Evolutionary conservation across 2,888 invertebrate species (phyloP), one percentile per base, ranked within the genome.

Genomic region (Scelioninae gen. 1): DNA sequence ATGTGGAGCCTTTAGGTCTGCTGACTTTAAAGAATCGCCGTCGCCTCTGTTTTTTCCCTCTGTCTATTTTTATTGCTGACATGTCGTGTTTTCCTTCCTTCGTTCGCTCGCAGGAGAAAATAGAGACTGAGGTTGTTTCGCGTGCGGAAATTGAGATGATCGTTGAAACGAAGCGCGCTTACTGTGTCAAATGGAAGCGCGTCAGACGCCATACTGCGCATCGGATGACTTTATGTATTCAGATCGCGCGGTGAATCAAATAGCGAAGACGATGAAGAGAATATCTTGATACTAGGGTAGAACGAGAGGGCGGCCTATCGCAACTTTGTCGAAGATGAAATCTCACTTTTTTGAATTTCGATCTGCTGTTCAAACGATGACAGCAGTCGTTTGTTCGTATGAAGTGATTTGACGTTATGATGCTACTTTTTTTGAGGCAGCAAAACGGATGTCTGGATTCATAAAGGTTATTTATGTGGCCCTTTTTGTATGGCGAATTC

Each of bases 361-460:
- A 68, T 76, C 38, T 53, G 34, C 47, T n/a, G 49, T 16, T 65
- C 38, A 65, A n/a, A 56, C 55, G 65, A 65, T 65, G 75, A 75
- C 75, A 58, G 32, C 56, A 65, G 65, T 65, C 65, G 49, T 75
- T 75, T 75, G 75, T 75, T 75, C 63, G 56, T 49, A 15, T 40
- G 45, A 58, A 65, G 66, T 65, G 76, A 68, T 76, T 76, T 29
- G 45, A 34, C 47, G 51, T 72, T 72, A 55, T 55, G 51, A 56
- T 47, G 47, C 4, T 23, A 47, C 16, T 8, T 34, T 29, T 68
- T 65, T 65, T 43, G 8, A n/a, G 1, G 13, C 6, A 23, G 38
- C 38, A 34, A 63, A 23, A 38, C 38, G 65, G 38, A 38, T 4
- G 38, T 38, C 9, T 8, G 10, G 38, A 1, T 38, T 38, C 38